Evolutionary conservation across 2,113 vertebrate species (phyloP), one percentile per base, ranked within the genome.

Genomic region (Pampusana beccarii): DNA sequence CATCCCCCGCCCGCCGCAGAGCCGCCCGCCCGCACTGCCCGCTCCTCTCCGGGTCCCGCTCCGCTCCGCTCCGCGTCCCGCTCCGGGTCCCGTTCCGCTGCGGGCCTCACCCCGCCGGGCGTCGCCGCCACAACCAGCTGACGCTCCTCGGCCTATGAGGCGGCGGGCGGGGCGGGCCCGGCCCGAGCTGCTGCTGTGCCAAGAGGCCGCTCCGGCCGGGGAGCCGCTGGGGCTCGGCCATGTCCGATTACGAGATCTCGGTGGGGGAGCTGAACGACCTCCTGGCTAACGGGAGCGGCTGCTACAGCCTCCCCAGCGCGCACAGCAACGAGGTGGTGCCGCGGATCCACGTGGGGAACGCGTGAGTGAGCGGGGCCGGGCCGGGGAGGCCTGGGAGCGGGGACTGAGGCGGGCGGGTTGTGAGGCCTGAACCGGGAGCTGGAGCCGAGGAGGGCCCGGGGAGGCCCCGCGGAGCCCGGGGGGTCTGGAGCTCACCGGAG

Each of bases 261-360:
- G 98, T 99, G 95, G 98, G 98, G 77, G 98, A 99, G 89, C 99
- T 99, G 87, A 99, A 99, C 97, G 98, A 99, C 92, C 98, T 99
- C 21, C 97, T 99, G 85, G 98, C 99, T 3, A 97, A 99, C 74
- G 98, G 98, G 88, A 99, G 98, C 97, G 99, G 99, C 90, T 98
- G 98, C 90, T 99, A 99, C 98, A 99, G 98, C 96, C 98, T 99
- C 14, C 99, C 99, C 23, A 99, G 98, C 70, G 98, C 99, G 77
- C 99, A 99, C 91, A 99, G 98, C 98, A 99, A 99, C 98, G 99
- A 99, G 98, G 99, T 99, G 91, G 98, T 97, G 96, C 99, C 99
- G 62, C 97, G 98, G 91, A 98, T 99, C 96, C 99, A 99, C 98
- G 98, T 99, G 97, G 99, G 99, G 77, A 99, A 99, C 98, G 99